These are phyloP conservation scores for Eunapius fragilis DNA, from an alignment of 37 sponge, comb jelly and placozoan genomes.

Conservation along the genomic window DNA sequence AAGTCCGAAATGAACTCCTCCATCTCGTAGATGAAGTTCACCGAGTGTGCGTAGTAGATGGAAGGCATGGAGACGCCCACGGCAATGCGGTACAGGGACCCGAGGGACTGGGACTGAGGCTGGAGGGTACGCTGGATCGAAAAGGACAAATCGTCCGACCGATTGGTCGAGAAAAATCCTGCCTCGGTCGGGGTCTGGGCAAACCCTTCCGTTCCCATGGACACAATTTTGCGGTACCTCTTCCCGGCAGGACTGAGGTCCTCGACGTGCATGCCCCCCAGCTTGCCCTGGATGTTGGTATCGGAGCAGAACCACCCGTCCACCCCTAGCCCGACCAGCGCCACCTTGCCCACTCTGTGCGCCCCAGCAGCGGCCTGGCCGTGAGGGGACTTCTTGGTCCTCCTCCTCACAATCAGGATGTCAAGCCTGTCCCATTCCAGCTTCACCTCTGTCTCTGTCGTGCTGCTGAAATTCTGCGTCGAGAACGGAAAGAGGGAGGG, in stretches of 20 bases:
- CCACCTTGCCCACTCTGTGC: not conserved
- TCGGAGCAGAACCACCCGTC: constrained; percentile 35
- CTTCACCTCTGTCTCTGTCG: not conserved
- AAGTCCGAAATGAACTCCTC: constrained; percentile 82
- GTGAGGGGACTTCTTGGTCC: not conserved
- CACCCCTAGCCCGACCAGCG: constrained; percentile 7
- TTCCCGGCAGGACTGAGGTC: constrained; percentile 51
- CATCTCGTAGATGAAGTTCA: constrained; percentile 69
- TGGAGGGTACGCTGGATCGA: constrained; percentile 24
- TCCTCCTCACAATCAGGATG: not conserved
- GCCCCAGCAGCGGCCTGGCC: not conserved
- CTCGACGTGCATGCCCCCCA: constrained; percentile 49
- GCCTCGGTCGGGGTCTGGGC: not conserved
- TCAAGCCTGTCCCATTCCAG: not conserved
- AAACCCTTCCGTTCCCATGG: constrained; percentile 21
- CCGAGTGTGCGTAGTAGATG: constrained; percentile 84
- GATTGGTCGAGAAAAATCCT: not conserved
- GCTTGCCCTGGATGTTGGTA: constrained; percentile 34
- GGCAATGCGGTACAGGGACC: not conserved
- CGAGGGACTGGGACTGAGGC: not conserved
- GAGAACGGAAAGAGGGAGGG: too few relatives aligned
- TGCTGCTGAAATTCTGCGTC: not conserved
- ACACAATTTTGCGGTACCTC: constrained; percentile 53
- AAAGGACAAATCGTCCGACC: constrained; percentile 15
- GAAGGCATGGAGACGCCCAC: constrained; percentile 69